Conservation (phyloP, 2,888 invertebrate genomes). For the Strigamia maritima region DNA sequence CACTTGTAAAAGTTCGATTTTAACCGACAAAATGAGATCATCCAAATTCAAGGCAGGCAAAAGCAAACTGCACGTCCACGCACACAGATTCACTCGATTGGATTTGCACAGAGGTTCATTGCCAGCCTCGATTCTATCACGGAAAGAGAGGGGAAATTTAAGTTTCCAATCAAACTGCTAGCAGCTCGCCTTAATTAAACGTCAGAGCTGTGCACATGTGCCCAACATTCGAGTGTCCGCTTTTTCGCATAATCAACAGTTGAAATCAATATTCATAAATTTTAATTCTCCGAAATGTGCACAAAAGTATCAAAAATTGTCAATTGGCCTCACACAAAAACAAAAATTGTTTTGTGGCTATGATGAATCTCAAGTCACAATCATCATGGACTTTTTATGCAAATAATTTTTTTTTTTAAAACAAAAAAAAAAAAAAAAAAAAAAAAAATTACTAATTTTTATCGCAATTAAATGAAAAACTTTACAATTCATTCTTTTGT, state of each 20-base stretch:
- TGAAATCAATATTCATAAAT: background rate
- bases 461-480: no score
- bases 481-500: no score
- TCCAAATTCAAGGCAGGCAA: conserved; percentile 4
- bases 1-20: background rate
- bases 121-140: background rate
- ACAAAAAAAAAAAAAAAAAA: no score
- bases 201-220: background rate
- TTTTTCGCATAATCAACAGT: background rate
- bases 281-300: background rate
- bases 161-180: background rate
- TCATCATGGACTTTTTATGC: no score
- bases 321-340: no score
- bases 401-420: no score
- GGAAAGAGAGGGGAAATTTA: background rate
- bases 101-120: background rate
- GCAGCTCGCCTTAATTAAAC: conserved; percentile 15
- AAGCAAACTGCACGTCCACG: conserved; percentile 15
- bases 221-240: no score
- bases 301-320: no score
- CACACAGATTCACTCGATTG: background rate
- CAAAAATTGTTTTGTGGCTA: no score
- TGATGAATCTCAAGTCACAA: no score
- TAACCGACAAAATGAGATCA: background rate
- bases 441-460: no score